phyloP scores from a whole-genome alignment of 2,113 vertebrate species.

The Hemibagrus wyckioides region DNA sequence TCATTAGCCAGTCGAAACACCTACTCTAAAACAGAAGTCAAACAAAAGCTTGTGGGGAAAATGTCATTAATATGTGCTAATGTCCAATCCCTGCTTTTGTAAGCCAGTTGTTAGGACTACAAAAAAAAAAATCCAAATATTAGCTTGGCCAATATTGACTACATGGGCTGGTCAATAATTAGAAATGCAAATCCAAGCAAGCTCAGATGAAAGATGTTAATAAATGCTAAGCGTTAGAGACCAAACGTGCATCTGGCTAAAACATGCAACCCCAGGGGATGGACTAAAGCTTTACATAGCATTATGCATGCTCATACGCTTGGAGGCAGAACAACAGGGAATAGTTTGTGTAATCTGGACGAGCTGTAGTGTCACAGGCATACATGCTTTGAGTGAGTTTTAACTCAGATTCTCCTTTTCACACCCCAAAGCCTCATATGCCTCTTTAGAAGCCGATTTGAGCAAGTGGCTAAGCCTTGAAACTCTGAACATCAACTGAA shows the following conservation, averaged over 20 bases:
- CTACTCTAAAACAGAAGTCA: slow-evolving; percentile 69
- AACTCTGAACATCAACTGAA: slow-evolving; percentile 28
- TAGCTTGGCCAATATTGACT: slow-evolving; percentile 74
- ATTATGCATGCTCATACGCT: neutral
- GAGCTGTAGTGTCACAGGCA: neutral
- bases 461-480: slow-evolving; percentile 53
- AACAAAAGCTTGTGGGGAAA: slow-evolving; percentile 58
- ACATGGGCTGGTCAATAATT: slow-evolving; percentile 65
- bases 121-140: slow-evolving; percentile 68
- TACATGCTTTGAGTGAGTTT: neutral
- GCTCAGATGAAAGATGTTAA: slow-evolving; percentile 52
- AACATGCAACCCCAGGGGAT: slow-evolving; percentile 14
- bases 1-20: slow-evolving; percentile 72
- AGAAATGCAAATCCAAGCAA: slow-evolving; percentile 68
- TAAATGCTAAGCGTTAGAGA: slow-evolving; percentile 28
- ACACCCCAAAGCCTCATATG: neutral
- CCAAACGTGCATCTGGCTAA: slow-evolving; percentile 33
- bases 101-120: slow-evolving; percentile 62
- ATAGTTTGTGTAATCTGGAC: neutral
- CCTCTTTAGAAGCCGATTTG: neutral
- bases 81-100: slow-evolving; percentile 63
- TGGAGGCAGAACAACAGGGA: neutral
- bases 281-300: neutral
- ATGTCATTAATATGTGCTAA: slow-evolving; percentile 71
- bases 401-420: neutral